Percentiles rank a stretch among this genome's conserved stretches.
phyloP scores from a whole-genome alignment of 2,113 vertebrate genomes.

The Pampusana beccarii region DNA sequence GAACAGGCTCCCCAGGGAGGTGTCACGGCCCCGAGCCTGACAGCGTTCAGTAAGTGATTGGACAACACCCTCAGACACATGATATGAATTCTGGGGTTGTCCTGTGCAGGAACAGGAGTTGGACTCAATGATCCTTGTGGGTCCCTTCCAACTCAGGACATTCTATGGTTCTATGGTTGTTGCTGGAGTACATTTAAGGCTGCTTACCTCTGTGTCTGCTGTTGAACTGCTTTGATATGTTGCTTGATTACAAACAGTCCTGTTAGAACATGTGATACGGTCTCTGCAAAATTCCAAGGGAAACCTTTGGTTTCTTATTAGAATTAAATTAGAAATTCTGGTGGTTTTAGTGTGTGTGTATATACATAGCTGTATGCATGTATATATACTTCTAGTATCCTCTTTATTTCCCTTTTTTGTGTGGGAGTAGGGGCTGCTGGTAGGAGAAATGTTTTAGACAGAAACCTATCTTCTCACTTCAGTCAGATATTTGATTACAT shows the following conservation, averaged over 20 bases:
- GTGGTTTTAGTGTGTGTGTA: neutral
- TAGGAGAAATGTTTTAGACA: neutral
- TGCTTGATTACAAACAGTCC: neutral
- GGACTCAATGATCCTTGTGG: too few species aligned
- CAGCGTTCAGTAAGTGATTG: too few species aligned
- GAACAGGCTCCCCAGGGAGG: too few species aligned
- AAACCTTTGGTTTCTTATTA: neutral
- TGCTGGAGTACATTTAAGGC: neutral
- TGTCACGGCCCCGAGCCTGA: too few species aligned
- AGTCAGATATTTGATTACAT: neutral
- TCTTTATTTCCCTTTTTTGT: neutral
- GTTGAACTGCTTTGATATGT: neutral
- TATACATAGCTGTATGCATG: neutral
- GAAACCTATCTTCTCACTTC: neutral
- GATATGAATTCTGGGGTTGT: too few species aligned
- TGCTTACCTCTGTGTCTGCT: neutral
- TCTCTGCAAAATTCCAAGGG: neutral
- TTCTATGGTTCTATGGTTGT: neutral
- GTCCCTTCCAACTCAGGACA: too few species aligned
- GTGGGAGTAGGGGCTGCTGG: neutral
- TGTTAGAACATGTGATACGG: neutral
- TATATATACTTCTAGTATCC: neutral
- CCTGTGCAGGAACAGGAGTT: too few species aligned
- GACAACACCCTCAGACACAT: too few species aligned
- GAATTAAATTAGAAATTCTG: neutral